These are phyloP conservation scores for Hyles lineata DNA, from an alignment of 2,888 invertebrate species.

Conservation along the genomic window DNA sequence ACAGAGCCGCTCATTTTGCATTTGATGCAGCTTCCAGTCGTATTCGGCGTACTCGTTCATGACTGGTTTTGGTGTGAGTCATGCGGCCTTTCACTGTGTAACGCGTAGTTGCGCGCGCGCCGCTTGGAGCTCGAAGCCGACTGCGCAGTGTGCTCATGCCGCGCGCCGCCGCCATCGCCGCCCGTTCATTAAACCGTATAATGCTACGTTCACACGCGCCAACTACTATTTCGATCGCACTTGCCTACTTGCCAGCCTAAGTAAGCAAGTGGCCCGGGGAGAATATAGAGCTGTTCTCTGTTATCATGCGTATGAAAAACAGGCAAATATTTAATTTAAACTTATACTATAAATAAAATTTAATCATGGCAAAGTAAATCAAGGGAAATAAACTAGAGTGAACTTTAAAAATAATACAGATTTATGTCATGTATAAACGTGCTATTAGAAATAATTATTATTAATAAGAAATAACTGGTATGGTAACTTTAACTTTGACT, in stretches of 20 bases:
- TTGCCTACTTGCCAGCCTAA: slow-evolving; percentile 31
- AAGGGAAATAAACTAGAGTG: too few species aligned
- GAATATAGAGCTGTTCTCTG: background rate
- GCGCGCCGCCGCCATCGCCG: slow-evolving; percentile 78
- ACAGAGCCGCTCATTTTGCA: slow-evolving; percentile 77
- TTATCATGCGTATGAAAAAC: background rate
- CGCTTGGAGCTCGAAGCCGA: slow-evolving; percentile 78
- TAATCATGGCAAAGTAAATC: too few species aligned
- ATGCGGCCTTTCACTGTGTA: slow-evolving; percentile 72
- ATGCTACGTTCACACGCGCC: slow-evolving; percentile 63
- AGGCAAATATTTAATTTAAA: too few species aligned
- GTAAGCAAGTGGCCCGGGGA: too few species aligned
- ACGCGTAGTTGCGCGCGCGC: slow-evolving; percentile 78
- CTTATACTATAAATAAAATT: too few species aligned
- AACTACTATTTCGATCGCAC: slow-evolving; percentile 50
- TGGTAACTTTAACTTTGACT: too few species aligned
- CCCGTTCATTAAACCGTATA: slow-evolving; percentile 82
- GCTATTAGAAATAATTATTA: too few species aligned
- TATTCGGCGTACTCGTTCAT: slow-evolving; percentile 88
- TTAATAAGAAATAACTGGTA: too few species aligned
- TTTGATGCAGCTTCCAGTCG: slow-evolving; percentile 83
- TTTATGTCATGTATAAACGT: too few species aligned
- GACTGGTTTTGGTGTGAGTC: slow-evolving; percentile 71
- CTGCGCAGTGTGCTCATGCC: slow-evolving; percentile 74
- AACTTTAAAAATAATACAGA: too few species aligned